Percentiles rank a stretch among this genome's conserved stretches.
Conservation (phyloP, 2,888 invertebrate species). For the Drosophila mimetica region DNA sequence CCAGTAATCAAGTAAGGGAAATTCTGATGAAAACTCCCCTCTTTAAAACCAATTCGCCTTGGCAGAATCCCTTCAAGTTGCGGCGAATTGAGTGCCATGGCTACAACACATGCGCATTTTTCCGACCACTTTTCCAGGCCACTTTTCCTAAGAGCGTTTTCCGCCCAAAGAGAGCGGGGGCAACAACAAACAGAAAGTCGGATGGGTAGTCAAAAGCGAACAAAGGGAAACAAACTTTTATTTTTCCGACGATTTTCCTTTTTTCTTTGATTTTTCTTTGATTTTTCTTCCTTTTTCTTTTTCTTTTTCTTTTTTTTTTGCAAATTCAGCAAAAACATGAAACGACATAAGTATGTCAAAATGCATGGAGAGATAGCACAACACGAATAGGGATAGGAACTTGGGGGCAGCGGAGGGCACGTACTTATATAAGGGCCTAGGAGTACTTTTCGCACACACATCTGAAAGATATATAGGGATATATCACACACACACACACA, state of each 20-base stretch:
- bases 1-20: slow-evolving; percentile 10
- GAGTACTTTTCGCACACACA: slow-evolving; percentile 63
- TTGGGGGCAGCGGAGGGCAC: slow-evolving; percentile 51
- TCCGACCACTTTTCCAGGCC: slow-evolving; percentile 35
- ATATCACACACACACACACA: slow-evolving; percentile 32
- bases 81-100: slow-evolving; percentile 59
- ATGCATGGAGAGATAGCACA: slow-evolving; percentile 67
- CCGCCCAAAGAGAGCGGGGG: slow-evolving; percentile 49
- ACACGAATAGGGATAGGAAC: slow-evolving; percentile 30
- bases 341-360: slow-evolving; percentile 80
- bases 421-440: slow-evolving; percentile 76
- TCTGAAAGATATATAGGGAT: slow-evolving; percentile 23
- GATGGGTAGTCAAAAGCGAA: slow-evolving; percentile 28
- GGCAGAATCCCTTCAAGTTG: slow-evolving; percentile 6
- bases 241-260: slow-evolving; percentile 19
- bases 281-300: neutral
- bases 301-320: slow-evolving; percentile 53
- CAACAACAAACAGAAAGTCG: slow-evolving; percentile 47
- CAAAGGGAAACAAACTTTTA: slow-evolving; percentile 60
- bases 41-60: slow-evolving; percentile 53
- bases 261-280: too few species aligned
- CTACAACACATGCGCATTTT: slow-evolving; percentile 71
- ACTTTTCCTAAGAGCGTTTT: slow-evolving; percentile 58
- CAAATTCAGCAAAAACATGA: slow-evolving; percentile 79
- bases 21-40: slow-evolving; percentile 23